Conservation (phyloP, 2,888 invertebrate genomes). For the Masnerella sp. region DNA sequence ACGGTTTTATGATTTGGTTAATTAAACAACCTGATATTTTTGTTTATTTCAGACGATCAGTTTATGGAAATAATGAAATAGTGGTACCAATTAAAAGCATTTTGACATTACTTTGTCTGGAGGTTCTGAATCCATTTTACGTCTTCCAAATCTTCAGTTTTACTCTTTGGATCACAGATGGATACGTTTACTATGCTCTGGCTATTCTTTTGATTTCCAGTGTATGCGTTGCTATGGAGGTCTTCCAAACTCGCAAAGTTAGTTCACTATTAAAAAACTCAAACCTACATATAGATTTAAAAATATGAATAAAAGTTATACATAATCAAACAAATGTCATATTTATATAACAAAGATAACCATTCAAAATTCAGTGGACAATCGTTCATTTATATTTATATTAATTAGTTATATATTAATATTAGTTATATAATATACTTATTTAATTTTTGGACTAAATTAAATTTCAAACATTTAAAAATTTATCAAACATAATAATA, state of each 20-base stretch:
- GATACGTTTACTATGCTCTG: conserved; percentile 93
- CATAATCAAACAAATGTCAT: too few relatives aligned
- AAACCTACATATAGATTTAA: too few relatives aligned
- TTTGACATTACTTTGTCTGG: conserved; percentile 85
- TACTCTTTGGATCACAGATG: conserved; percentile 91
- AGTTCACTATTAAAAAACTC: conserved; percentile 63
- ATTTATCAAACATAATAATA: too few relatives aligned
- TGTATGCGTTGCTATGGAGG: conserved; percentile 89
- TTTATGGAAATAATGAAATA: conserved; percentile 92
- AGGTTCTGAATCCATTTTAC: conserved; percentile 96
- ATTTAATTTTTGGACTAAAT: too few relatives aligned
- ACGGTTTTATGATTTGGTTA: too few relatives aligned
- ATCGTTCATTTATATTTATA: too few relatives aligned
- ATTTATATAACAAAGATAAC: too few relatives aligned
- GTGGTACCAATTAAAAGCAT: conserved; percentile 87
- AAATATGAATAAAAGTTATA: conserved; percentile 7
- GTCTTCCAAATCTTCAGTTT: conserved; percentile 96
- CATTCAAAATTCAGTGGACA: too few relatives aligned
- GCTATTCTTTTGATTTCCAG: conserved; percentile 91
- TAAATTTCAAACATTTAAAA: too few relatives aligned
- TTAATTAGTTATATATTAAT: too few relatives aligned
- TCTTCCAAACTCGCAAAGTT: conserved; percentile 90
- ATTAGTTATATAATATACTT: too few relatives aligned
- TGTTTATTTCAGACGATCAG: conserved; percentile 81
- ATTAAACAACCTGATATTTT: too few relatives aligned